Evolutionary conservation across 2,888 invertebrate species (phyloP), one percentile per base, ranked within the genome.

Genomic region (Cephalotes varians): DNA sequence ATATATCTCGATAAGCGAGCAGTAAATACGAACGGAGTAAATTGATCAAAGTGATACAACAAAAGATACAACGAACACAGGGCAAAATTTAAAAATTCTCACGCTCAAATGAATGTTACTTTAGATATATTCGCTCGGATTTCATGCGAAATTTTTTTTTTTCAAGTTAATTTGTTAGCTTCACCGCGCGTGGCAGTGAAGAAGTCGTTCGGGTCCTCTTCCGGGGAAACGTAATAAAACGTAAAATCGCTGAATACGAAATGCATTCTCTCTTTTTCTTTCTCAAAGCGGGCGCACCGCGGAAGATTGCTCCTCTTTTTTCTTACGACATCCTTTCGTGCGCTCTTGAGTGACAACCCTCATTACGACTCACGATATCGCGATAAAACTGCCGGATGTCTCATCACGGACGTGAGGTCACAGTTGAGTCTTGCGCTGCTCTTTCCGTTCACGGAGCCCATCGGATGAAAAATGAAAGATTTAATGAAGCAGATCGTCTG

Each of bases 171-270:
- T 88, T 88, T 86, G 81, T 79, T 77, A 56, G 87, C 60, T 40
- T n/a, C n/a, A 40, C 15, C 44, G 65, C 31, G 40, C 25, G 47
- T n/a, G 56, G 47, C 31, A 49, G 37, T 31, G 72, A 58, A 60
- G 81, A 84, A 83, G 83, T 83, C 73, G 69, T 76, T 81, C 85
- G 86, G 85, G 79, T 87, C 80, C 10, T 69, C 85, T 83, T 85
- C 74, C 69, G 64, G 71, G 64, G n/a, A 37, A 81, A 69, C 80
- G 86, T 86, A 90, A 91, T 90, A 89, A 91, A 91, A 91, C 87
- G 87, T 85, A 73, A 85, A 87, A 87, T 80, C 86, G 72, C 83
- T 83, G 87, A 90, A 91, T 88, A 76, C 86, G 73, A 92, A 90
- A 91, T 90, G 85, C 73, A 51, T 73, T 85, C 65, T 74, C 37